phyloP scores from a whole-genome alignment of 1,140 invertebrate species.

The Laupala kohalensis region DNA sequence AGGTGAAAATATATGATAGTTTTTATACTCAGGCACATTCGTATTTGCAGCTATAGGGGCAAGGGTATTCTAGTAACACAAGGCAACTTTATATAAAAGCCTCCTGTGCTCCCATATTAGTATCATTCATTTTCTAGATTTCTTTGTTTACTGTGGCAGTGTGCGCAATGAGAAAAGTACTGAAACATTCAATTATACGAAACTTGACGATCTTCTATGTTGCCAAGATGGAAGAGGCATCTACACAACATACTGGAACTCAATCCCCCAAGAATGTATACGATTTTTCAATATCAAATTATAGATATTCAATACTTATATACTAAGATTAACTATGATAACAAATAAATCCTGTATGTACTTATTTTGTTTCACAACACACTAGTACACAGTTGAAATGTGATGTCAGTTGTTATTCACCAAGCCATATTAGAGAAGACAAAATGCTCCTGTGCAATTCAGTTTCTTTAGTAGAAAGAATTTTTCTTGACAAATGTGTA shows the following conservation, averaged over 20 bases:
- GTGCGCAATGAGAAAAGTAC: neutral
- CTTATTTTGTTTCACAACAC: slow-evolving; percentile 10
- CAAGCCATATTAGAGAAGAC: slow-evolving; percentile 5
- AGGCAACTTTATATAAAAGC: neutral
- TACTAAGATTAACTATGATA: slow-evolving; percentile 7
- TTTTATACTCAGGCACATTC: neutral
- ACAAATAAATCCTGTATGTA: slow-evolving; percentile 8
- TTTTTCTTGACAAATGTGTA: slow-evolving; percentile 7
- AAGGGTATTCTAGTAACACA: neutral
- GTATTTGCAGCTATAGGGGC: neutral
- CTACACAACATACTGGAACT: neutral
- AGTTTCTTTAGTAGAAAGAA: slow-evolving; percentile 2
- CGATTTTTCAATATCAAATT: slow-evolving; percentile 14
- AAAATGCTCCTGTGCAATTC: slow-evolving; percentile 7
- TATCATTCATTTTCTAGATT: neutral
- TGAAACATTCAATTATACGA: neutral
- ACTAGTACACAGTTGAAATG: slow-evolving; percentile 9
- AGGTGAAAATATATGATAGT: neutral
- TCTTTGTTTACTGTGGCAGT: neutral
- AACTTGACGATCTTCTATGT: neutral
- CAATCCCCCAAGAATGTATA: slow-evolving; percentile 12
- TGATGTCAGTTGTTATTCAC: slow-evolving; percentile 8
- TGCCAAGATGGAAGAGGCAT: neutral
- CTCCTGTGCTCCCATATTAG: neutral
- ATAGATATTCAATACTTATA: slow-evolving; percentile 11